Evolutionary conservation across 2,888 invertebrate genomes (phyloP).

Genomic region (Scelioninae gen. 1): DNA sequence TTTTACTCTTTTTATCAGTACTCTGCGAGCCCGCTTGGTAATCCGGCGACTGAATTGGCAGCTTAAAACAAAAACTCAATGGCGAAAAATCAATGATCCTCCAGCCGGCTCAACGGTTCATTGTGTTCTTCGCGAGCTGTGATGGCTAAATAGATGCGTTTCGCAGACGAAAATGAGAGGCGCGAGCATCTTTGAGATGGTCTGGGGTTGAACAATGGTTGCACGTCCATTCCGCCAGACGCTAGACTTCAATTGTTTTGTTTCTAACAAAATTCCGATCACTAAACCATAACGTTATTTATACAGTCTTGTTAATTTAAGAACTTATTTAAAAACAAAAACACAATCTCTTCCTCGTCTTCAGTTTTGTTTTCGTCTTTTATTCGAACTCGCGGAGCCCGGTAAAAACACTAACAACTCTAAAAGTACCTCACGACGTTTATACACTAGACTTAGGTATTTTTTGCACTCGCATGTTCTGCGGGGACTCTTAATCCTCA

Average conservation of each 20-base stretch:
- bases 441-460: slow-evolving; percentile 45
- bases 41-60: slow-evolving; percentile 12
- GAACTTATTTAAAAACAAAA: neutral
- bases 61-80: slow-evolving; percentile 6
- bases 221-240: slow-evolving; percentile 7
- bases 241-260: slow-evolving; percentile 11
- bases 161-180: neutral
- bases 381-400: slow-evolving; percentile 49
- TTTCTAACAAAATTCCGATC: slow-evolving; percentile 1
- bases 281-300: neutral
- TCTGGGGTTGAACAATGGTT: slow-evolving; percentile 1
- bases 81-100: slow-evolving; percentile 12
- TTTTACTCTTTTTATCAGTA: slow-evolving; percentile 54
- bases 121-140: neutral
- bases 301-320: slow-evolving; percentile 23
- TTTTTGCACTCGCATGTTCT: slow-evolving; percentile 31
- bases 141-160: neutral
- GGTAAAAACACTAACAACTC: slow-evolving; percentile 76
- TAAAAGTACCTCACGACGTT: slow-evolving; percentile 76
- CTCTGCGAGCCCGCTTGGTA: slow-evolving; percentile 60
- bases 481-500: slow-evolving; percentile 17
- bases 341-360: neutral
- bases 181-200: slow-evolving; percentile 10
- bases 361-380: neutral
- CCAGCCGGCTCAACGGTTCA: slow-evolving; percentile 8